phyloP scores from a whole-genome alignment of 2,113 vertebrate species.

The Pygoscelis adeliae region DNA sequence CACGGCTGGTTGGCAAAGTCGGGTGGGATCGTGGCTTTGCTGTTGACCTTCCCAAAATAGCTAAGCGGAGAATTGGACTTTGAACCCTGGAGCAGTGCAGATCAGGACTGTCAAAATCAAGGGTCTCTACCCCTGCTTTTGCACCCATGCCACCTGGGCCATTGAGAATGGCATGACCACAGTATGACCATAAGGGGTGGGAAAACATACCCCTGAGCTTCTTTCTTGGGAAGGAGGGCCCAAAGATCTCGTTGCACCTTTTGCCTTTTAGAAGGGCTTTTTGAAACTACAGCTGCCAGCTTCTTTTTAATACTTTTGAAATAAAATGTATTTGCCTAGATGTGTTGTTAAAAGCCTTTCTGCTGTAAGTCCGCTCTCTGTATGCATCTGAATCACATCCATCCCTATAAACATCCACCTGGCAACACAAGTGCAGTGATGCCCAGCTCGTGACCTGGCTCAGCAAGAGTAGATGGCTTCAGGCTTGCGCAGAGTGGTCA shows the following conservation, averaged over 20 bases:
- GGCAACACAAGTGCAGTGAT: not conserved
- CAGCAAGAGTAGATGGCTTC: not conserved
- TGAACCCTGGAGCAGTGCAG: not conserved
- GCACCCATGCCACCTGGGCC: not conserved
- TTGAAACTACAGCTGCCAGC: not conserved
- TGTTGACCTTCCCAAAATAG: not conserved
- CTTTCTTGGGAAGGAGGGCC: not conserved
- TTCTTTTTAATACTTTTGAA: not conserved
- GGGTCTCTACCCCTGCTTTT: not conserved
- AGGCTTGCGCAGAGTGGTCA: not conserved
- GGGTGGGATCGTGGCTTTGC: not conserved
- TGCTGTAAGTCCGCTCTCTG: not conserved
- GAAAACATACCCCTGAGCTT: not conserved
- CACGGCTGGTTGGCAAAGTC: not conserved
- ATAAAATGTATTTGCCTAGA: not conserved
- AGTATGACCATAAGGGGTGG: not conserved
- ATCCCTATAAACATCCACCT: not conserved
- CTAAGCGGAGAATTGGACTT: not conserved
- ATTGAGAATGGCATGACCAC: not conserved
- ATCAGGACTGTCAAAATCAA: not conserved
- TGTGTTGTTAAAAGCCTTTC: not conserved
- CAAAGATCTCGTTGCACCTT: not conserved
- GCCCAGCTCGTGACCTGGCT: not conserved
- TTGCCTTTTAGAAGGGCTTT: not conserved
- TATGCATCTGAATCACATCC: not conserved